Conservation (phyloP, 2,888 invertebrate species). For the Lasioglossum vierecki region DNA sequence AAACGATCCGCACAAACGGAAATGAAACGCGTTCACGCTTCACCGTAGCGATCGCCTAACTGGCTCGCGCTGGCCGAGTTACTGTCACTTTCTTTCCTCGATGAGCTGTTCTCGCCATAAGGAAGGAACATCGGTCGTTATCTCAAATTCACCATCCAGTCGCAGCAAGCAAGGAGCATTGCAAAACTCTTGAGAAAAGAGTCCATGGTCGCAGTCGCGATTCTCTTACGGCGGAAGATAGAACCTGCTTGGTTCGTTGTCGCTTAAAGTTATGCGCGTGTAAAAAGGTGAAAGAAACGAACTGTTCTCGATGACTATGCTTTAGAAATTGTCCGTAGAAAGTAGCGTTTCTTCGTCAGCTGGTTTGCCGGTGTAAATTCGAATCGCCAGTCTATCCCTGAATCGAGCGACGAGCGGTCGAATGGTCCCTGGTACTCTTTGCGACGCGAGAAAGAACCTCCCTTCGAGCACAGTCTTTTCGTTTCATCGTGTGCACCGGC, state of each 20-base stretch:
- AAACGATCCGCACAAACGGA: conserved; percentile 26
- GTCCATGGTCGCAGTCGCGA: conserved; percentile 8
- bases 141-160: background rate
- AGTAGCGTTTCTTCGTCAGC: conserved; percentile 23
- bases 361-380: conserved; percentile 31
- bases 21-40: conserved; percentile 43
- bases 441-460: background rate
- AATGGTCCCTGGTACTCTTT: conserved; percentile 48
- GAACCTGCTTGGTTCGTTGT: conserved; percentile 5
- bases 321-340: conserved; percentile 44
- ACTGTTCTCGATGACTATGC: conserved; percentile 19
- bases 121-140: conserved; percentile 26
- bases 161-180: no score
- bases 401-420: conserved; percentile 22
- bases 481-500: conserved; percentile 25
- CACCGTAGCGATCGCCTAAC: conserved; percentile 29
- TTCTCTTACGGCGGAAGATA: background rate
- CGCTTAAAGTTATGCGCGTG: background rate
- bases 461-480: conserved; percentile 44
- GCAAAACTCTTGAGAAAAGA: background rate
- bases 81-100: conserved; percentile 23
- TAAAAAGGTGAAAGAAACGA: conserved; percentile 35
- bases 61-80: conserved; percentile 18
- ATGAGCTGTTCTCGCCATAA: background rate
- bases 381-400: conserved; percentile 20